Evolutionary conservation across 2,888 invertebrate species (phyloP).

Genomic region (Oxyteleia sp.): DNA sequence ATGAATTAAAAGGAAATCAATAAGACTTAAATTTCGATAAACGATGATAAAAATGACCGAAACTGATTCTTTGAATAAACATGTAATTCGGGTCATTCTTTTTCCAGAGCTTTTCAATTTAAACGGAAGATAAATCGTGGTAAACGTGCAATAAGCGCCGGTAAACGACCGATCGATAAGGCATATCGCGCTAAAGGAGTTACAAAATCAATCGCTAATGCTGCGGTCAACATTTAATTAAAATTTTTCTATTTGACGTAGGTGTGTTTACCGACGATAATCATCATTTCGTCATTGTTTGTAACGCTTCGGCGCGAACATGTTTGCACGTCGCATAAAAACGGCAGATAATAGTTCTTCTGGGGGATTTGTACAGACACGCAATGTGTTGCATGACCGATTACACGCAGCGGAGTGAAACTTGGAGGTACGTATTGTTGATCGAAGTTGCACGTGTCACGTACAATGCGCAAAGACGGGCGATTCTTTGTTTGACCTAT

Average conservation of each 20-base stretch:
- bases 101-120: too few species aligned
- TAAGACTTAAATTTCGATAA: too few species aligned
- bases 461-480: slow-evolving; percentile 21
- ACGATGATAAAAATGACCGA: not conserved
- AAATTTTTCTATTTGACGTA: not conserved
- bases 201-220: slow-evolving; percentile 1
- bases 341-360: slow-evolving; percentile 61
- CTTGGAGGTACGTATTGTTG: slow-evolving; percentile 25
- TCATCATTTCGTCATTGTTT: slow-evolving; percentile 51
- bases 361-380: slow-evolving; percentile 54
- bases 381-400: slow-evolving; percentile 59
- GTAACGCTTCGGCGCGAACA: slow-evolving; percentile 28
- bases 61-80: not conserved
- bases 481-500: slow-evolving; percentile 36
- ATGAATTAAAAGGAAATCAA: too few species aligned
- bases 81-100: not conserved
- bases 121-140: not conserved
- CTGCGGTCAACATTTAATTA: slow-evolving; percentile 10
- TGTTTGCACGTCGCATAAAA: slow-evolving; percentile 38
- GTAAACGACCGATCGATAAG: not conserved
- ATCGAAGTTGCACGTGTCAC: slow-evolving; percentile 43
- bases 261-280: slow-evolving; percentile 32
- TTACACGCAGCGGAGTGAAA: slow-evolving; percentile 36
- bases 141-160: not conserved
- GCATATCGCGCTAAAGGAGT: not conserved